Percentiles rank a stretch among this genome's conserved stretches.
These are phyloP conservation scores for Liopterus haemorrhoidalis DNA, from an alignment of 2,888 invertebrate species.

Conservation along the genomic window DNA sequence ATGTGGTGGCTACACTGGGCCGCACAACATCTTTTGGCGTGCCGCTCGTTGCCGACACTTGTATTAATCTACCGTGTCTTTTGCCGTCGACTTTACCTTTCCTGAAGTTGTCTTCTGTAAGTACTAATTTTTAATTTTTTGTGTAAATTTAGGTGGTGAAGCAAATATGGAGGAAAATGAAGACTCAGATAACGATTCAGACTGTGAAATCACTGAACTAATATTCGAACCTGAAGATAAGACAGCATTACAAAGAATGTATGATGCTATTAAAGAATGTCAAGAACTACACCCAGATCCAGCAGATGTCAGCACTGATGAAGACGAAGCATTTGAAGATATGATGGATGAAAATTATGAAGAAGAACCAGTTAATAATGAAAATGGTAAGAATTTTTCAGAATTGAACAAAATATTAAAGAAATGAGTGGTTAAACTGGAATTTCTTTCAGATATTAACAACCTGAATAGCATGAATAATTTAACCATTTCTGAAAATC, in stretches of 20 bases:
- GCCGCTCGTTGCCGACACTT: no score
- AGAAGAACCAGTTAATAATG: slow-evolving; percentile 46
- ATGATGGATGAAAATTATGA: slow-evolving; percentile 45
- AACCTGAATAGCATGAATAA: slow-evolving; percentile 14
- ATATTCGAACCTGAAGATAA: slow-evolving; percentile 64
- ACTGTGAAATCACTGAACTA: slow-evolving; percentile 60
- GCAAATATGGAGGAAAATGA: slow-evolving; percentile 39
- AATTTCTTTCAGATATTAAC: slow-evolving; percentile 4
- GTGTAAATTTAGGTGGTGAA: no score
- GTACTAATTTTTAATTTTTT: no score
- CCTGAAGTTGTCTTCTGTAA: no score
- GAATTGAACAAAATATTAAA: slow-evolving; percentile 35
- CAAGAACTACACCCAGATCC: slow-evolving; percentile 78
- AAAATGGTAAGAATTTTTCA: slow-evolving; percentile 39
- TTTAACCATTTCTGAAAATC: slow-evolving; percentile 21
- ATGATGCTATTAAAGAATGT: slow-evolving; percentile 67
- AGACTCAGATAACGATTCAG: slow-evolving; percentile 49
- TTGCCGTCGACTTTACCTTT: no score
- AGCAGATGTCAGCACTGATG: slow-evolving; percentile 49
- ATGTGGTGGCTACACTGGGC: no score
- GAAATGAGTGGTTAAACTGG: slow-evolving; percentile 26
- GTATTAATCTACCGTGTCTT: no score
- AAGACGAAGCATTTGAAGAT: slow-evolving; percentile 49
- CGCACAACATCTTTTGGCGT: no score
- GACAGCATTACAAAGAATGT: slow-evolving; percentile 60